A percentile compares a stretch with the other conserved stretches of the same genome.
Evolutionary conservation across 2,888 invertebrate genomes (phyloP).

Genomic region (Pterobdella sp.): DNA sequence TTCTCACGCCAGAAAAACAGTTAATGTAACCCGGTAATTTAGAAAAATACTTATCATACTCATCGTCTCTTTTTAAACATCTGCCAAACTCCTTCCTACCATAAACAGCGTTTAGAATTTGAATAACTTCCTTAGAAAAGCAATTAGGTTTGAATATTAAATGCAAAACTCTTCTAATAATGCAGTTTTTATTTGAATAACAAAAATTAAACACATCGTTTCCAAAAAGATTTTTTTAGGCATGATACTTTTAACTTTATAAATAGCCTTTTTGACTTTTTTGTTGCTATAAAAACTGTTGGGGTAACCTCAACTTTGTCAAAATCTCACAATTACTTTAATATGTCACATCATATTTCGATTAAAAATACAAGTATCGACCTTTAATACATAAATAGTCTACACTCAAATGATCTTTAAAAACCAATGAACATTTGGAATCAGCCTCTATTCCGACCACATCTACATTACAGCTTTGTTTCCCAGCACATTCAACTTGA

Average conservation of each 20-base stretch:
- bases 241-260: no score
- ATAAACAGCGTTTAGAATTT: conserved; percentile 13
- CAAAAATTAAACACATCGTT: no score
- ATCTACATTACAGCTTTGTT: conserved; percentile 1
- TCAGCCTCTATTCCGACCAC: conserved; percentile 11
- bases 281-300: no score
- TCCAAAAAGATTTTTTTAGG: no score
- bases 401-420: conserved; percentile 10
- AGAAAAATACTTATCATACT: not conserved
- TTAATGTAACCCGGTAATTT: not conserved
- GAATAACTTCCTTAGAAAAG: not conserved
- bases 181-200: no score
- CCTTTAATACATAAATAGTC: conserved; percentile 2
- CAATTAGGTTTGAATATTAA: conserved; percentile 22
- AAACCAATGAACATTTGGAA: not conserved
- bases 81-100: conserved; percentile 20
- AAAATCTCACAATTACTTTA: not conserved
- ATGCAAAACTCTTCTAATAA: conserved; percentile 19
- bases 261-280: no score
- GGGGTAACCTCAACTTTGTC: no score
- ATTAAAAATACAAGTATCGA: not conserved
- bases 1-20: no score
- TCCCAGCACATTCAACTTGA: conserved; percentile 24
- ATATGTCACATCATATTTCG: not conserved
- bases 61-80: conserved; percentile 14